Conservation (phyloP, 2,888 invertebrate species). For the Frankliniella intonsa region DNA sequence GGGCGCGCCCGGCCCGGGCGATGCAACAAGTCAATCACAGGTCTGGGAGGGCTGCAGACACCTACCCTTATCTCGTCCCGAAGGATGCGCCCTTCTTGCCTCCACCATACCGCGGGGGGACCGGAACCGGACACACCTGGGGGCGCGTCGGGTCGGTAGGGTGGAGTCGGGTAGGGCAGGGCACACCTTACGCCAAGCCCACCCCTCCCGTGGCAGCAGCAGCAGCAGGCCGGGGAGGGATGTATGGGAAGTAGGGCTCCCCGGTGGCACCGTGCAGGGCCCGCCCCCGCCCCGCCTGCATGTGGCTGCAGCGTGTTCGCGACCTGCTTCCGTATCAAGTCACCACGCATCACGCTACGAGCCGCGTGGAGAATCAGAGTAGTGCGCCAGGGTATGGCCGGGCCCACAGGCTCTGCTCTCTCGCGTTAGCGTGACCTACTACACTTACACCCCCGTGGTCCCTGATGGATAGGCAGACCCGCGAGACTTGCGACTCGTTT, state of each 20-base stretch:
- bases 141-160: neutral
- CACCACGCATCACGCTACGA: neutral
- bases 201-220: neutral
- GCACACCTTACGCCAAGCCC: neutral
- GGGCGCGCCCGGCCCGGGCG: too few relatives aligned
- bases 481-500: too few relatives aligned
- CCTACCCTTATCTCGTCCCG: too few relatives aligned
- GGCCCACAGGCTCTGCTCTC: too few relatives aligned
- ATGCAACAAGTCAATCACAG: too few relatives aligned
- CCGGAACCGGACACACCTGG: conserved; percentile 25
- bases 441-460: too few relatives aligned
- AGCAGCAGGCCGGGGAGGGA: too few relatives aligned
- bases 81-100: neutral
- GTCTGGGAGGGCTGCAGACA: too few relatives aligned
- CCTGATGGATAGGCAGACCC: too few relatives aligned
- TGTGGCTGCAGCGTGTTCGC: neutral
- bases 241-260: neutral
- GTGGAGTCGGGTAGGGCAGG: neutral
- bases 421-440: too few relatives aligned
- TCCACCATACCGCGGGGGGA: neutral
- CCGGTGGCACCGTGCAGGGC: neutral
- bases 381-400: too few relatives aligned
- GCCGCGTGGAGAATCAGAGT: neutral
- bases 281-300: neutral
- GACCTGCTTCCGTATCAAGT: conserved; percentile 14